Evolutionary conservation across 37 sponge, comb jelly and placozoan species (phyloP), one percentile per base, ranked within the genome.

Genomic region (Halisarca cf. caerulea): DNA sequence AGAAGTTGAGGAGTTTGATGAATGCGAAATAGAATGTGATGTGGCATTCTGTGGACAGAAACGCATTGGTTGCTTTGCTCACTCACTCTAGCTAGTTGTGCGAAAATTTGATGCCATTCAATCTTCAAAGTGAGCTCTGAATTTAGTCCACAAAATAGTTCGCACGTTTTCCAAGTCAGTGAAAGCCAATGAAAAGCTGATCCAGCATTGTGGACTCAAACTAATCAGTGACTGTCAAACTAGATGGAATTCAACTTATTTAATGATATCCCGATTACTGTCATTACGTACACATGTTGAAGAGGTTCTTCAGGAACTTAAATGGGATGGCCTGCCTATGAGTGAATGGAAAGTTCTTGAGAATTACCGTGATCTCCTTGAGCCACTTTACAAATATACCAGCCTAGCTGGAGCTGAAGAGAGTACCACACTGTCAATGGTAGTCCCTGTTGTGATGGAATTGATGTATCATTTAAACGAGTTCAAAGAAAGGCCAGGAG

Each of bases 141-240:
- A 47, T 47, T 47, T 11, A 47, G 83, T 53, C 15, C 83, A 44
- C 34, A 45, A 4, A 39, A 23, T 84, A 15, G 85, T 84, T 21
- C 47, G n/a, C 25, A 84, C 54, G 32, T 37, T 84, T 33, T 72
- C 58, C 59, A 84, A 73, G 39, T 84, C 85, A 17, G 18, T 37
- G 21, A 84, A 74, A 35, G 85, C 77, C 57, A 84, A 73, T 30
- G 85, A 84, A 43, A 84, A 23, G 40, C 78, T 84, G 58, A 70
- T 83, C 7, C 8, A 45, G 25, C 30, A 11, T 4, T 42, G 28
- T 70, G 51, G 57, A 30, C 66, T 72, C n/a, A 84, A 84, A 57
- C 41, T 84, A 1, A 32, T 84, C 14, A 3, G 25, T 73, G 85
- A 72, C 41, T 84, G 85, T 39, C 85, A 59, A 33, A 84, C 78